Base-by-base conservation (phyloP, 2,888 invertebrate genomes). In the Latrodectus hesperus region DNA sequence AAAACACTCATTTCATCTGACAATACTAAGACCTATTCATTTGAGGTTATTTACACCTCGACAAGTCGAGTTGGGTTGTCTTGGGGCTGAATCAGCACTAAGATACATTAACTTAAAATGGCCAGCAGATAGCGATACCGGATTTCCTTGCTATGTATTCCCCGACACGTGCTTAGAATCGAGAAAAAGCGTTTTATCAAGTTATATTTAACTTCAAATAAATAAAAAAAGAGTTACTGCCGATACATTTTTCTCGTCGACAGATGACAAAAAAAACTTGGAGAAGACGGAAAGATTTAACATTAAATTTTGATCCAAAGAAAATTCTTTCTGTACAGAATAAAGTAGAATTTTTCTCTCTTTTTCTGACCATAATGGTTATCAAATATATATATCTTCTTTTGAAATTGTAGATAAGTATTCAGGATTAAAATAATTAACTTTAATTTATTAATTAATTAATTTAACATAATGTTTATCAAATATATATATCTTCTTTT, bases 61-160 rank as follows among this genome's bases (percentile, higher is more conserved):
- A n/a, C 6, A 11, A n/a, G 60, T 6, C 60, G n/a, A 60, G n/a
- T 12, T 11, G n/a, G 60, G 12, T 16, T 60, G n/a, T n/a, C 60
- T 60, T 12, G n/a, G 12, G 14, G n/a, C 14, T 60, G 60, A 60
- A 16, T 14, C 14, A n/a, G 60, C 60, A 60, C 60, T 12, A n/a
- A 60, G n/a, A 60, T 60, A 60, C 38, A 38, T 38, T 38, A 38
- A 16, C 60, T 16, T 12, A 38, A 49, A 71, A 16, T 26, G 49
- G 17, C 17, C 77, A 9, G 77, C 72, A 72, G 38, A 14, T 78
- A 72, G 84, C 67, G 78, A 67, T 77, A 72, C 84, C 77, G 84
- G 84, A 84, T 78, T 78, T 71, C 65, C 22, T n/a, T n/a, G 53
- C 14, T 14, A 71, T 49, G 79, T 49, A 17, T 52, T 52, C 26